Evolutionary conservation across 2,113 vertebrate species (phyloP), one percentile per base, ranked within the genome.

Genomic region (Scortum barcoo): DNA sequence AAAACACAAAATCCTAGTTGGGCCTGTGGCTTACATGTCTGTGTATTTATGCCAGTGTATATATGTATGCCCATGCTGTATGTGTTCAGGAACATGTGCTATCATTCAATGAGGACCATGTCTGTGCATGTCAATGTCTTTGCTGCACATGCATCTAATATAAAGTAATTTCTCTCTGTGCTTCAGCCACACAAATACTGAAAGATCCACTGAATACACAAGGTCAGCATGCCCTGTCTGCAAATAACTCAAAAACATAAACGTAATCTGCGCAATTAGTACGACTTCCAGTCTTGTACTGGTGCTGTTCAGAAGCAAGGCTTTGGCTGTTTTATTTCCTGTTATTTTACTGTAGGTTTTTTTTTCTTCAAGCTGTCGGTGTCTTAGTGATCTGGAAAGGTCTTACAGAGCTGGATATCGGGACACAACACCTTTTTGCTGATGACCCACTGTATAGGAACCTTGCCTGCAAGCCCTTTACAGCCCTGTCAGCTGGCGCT

Each of bases 191-290:
- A 42, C 14, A 66, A 54, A 70, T 24, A 36, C 54, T 75, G 48
- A 51, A 46, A 67, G 51, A 87, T 62, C 48, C 67, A 84, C 61
- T 73, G 20, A 62, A 67, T 50, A 77, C 66, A 60, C 63, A 86
- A 88, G 75, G 78, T 78, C 78, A 80, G 62, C 22, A 26, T 72
- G 65, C 19, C 44, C 36, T 83, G 48, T 61, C 5, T 68, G 42
- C 1, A 7, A 74, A 60, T 54, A 76, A 11, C 19, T 57, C 56
- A 74, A 75, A 53, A 86, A 75, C 76, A 75, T n/a, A 78, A 61
- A 68, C 44, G 26, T 89, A 77, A 77, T 61, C 61, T 69, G 30
- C 53, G 38, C 57, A 79, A 67, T 90, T 85, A 73, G 63, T 51
- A 53, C 36, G 67, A 72, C 42, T 76, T 38, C 16, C 74, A 53